phyloP scores from a whole-genome alignment of 1,140 invertebrate genomes.

The Helicoverpa armigera region DNA sequence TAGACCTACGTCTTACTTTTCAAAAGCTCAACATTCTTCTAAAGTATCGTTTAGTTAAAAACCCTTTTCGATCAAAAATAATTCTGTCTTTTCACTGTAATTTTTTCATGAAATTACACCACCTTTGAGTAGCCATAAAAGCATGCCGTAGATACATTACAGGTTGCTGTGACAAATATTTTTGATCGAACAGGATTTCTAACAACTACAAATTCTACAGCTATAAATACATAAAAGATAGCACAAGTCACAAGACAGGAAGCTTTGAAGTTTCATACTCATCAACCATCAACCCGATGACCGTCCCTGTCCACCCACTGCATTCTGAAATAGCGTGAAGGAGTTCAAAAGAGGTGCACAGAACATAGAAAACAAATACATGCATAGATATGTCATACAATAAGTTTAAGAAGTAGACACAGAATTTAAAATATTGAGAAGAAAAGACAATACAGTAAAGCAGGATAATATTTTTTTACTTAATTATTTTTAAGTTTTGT shows the following conservation, averaged over 20 bases:
- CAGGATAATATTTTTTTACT: not conserved
- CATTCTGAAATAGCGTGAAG: conserved; percentile 40
- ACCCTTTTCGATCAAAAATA: no score
- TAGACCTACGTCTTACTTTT: no score
- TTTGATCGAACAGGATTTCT: no score
- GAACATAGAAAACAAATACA: not conserved
- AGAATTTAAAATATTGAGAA: not conserved
- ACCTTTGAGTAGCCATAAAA: no score
- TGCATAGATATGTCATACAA: not conserved
- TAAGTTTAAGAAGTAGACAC: not conserved
- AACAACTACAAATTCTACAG: not conserved
- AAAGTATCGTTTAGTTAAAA: no score
- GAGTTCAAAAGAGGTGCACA: conserved; percentile 25
- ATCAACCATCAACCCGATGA: conserved; percentile 2
- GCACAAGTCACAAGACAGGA: conserved; percentile 31
- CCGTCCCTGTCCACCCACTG: not conserved
- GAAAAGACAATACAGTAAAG: not conserved
- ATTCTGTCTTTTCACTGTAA: no score
- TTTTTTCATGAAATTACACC: no score
- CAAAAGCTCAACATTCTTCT: no score
- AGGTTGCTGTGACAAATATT: no score
- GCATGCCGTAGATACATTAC: no score
- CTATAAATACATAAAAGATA: conserved; percentile 1
- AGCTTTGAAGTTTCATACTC: conserved; percentile 27
- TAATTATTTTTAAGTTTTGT: no score